Conservation (phyloP, 1,140 invertebrate genomes). For the Harpegnathos saltator region DNA sequence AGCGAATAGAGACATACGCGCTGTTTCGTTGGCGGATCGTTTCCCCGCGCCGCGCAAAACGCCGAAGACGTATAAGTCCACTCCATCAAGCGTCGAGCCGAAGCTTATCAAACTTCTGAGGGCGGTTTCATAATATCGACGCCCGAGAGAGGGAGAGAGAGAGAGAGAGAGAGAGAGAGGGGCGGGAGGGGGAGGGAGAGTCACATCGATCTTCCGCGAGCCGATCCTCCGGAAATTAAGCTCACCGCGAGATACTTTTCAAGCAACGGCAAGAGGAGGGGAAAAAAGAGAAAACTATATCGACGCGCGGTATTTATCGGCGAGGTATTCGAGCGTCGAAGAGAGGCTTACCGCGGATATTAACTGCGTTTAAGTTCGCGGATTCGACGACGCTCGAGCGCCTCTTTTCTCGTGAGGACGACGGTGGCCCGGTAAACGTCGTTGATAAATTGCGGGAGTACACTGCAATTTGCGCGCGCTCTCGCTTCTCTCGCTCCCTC, state of each 20-base stretch:
- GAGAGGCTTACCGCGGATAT: conserved; percentile 2
- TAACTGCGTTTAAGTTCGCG: conserved; percentile 1
- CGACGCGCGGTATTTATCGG: conserved; percentile 21
- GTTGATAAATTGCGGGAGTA: conserved; percentile 15
- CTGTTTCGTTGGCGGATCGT: conserved; percentile 54
- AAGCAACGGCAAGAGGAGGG: not conserved
- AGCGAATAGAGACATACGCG: conserved; percentile 59
- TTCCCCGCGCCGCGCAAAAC: conserved; percentile 49
- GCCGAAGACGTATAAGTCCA: conserved; percentile 61
- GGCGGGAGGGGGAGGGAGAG: no score
- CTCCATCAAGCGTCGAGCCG: conserved; percentile 59
- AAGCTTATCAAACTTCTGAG: conserved; percentile 63
- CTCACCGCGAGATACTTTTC: conserved; percentile 30
- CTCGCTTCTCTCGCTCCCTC: conserved; percentile 4
- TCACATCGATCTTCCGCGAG: conserved; percentile 51
- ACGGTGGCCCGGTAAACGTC: not conserved
- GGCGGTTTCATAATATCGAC: conserved; percentile 55
- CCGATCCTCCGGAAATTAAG: conserved; percentile 54
- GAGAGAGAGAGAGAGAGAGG: no score
- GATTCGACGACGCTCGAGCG: not conserved
- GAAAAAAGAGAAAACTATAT: no score
- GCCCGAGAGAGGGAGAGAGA: no score
- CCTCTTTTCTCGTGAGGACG: not conserved
- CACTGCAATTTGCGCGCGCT: not conserved
- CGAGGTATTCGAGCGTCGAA: not conserved